Evolutionary conservation across 2,888 invertebrate species (phyloP), one percentile per base, ranked within the genome.

Genomic region (Trissolcus japonicus): DNA sequence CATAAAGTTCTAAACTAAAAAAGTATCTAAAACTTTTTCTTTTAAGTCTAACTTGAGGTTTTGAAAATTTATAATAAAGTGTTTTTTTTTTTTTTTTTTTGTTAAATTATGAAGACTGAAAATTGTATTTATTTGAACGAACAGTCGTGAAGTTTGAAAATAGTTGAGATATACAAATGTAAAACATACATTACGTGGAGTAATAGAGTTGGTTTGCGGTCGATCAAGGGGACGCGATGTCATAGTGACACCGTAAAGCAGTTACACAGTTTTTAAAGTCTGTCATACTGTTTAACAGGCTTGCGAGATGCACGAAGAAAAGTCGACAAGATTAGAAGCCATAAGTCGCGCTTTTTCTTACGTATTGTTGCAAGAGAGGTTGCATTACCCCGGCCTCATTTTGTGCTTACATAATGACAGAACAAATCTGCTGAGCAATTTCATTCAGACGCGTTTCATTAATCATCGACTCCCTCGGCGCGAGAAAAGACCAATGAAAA

Each of bases 251-350:
- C 21, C 41, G 54, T 63, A 11, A 48, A 14, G 35, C 48, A 6
- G n/a, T 25, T 14, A 11, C 35, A 40, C n/a, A 54, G 4, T 29
- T 60, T 54, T 55, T 61, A 11, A 68, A 41, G 55, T 61, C 35
- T 41, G 19, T 61, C 62, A 17, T 9, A 51, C 51, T 48, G 63
- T 62, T 35, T 62, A 71, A 71, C 62, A 56, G 60, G 71, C 71
- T 71, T 71, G 62, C 19, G 21, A 50, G 50, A 63, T 57, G 19
- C 57, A 50, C 35, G 54, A 63, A 51, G 72, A 72, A 72, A 59
- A 62, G 56, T 50, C 41, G 51, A 19, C 17, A 71, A 72, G 72
- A 72, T 72, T 72, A 72, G 72, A 72, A 72, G 72, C 72, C 72
- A 57, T 72, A 72, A 57, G 56, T 72, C 55, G 46, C 53, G 35